Evolutionary conservation across 2,888 invertebrate species (phyloP).

Genomic region (Taenaris catops): DNA sequence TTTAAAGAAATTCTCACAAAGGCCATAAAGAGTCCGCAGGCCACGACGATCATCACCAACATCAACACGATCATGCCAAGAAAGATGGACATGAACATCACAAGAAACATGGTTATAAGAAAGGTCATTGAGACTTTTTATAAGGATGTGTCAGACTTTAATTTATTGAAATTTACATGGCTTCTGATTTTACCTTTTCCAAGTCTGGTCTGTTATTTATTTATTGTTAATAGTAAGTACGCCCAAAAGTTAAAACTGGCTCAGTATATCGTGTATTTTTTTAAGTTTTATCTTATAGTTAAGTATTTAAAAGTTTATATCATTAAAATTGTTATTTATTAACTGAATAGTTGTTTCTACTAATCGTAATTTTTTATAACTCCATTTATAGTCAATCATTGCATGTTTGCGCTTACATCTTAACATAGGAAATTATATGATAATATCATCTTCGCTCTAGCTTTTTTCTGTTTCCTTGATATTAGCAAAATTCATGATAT

Average conservation of each 20-base stretch:
- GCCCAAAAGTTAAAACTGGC: conserved; percentile 9
- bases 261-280: conserved; percentile 4
- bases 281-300: conserved; percentile 2
- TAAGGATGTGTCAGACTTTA: conserved; percentile 14
- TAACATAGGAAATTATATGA: too few species aligned
- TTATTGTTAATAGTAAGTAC: conserved; percentile 24
- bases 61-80: conserved; percentile 87
- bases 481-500: too few species aligned
- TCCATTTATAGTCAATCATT: too few species aligned
- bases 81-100: conserved; percentile 90
- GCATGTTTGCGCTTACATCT: too few species aligned
- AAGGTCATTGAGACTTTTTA: conserved; percentile 51
- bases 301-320: conserved; percentile 15
- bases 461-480: too few species aligned
- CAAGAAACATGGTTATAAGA: conserved; percentile 87
- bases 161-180: conserved; percentile 16
- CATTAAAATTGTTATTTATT: conserved; percentile 11
- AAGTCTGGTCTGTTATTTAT: conserved; percentile 27
- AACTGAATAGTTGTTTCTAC: background rate
- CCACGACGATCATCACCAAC: conserved; percentile 87
- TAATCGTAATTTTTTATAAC: too few species aligned
- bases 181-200: conserved; percentile 12
- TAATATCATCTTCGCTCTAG: too few species aligned
- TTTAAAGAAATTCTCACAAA: too few species aligned
- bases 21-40: conserved; percentile 89